Evolutionary conservation across 2,888 invertebrate genomes (phyloP).

Genomic region (Lingula anatina): DNA sequence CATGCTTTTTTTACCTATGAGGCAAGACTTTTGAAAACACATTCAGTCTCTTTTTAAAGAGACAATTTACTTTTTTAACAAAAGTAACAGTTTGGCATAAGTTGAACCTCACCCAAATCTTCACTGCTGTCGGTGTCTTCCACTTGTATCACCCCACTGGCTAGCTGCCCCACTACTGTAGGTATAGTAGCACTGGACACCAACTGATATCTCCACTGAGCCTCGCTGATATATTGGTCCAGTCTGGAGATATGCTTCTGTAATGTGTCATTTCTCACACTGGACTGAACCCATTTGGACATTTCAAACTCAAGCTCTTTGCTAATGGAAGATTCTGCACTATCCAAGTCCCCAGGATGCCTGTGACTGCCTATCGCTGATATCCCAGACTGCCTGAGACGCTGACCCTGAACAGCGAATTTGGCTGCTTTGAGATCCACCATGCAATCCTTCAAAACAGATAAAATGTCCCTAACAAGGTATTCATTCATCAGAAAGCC

Average conservation of each 20-base stretch:
- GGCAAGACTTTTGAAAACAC: too few relatives aligned
- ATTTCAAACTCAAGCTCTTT: constrained; percentile 22
- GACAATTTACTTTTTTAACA: too few relatives aligned
- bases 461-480: constrained; percentile 36
- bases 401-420: constrained; percentile 24
- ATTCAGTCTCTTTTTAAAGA: too few relatives aligned
- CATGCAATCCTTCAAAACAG: constrained; percentile 35
- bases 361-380: too few relatives aligned
- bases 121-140: too few relatives aligned
- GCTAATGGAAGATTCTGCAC: background rate
- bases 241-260: constrained; percentile 51
- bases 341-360: constrained; percentile 15
- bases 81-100: too few relatives aligned
- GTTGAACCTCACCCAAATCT: too few relatives aligned
- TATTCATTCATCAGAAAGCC: constrained; percentile 40
- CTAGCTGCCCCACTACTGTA: background rate
- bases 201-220: constrained; percentile 68
- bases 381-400: too few relatives aligned
- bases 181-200: constrained; percentile 51
- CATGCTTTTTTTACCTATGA: too few relatives aligned
- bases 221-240: constrained; percentile 61
- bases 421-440: constrained; percentile 30
- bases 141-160: background rate
- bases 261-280: constrained; percentile 21
- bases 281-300: constrained; percentile 22